Percentiles rank a stretch among this genome's conserved stretches.
phyloP scores from a whole-genome alignment of 1,140 invertebrate species.

The Gryon sp. region DNA sequence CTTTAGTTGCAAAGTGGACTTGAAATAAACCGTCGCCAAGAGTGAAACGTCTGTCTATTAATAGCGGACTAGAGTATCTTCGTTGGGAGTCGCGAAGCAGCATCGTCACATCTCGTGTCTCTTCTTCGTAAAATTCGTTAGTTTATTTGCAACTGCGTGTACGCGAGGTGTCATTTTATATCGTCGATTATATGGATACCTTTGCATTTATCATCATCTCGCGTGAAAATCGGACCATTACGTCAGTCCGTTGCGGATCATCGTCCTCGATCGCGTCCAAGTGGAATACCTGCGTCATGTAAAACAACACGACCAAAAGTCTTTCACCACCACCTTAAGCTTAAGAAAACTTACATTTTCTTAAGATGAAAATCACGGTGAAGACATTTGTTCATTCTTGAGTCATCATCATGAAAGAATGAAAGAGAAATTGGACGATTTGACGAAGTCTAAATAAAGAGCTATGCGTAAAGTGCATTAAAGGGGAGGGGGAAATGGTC shows the following conservation, averaged over 20 bases:
- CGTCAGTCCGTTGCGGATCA: no score
- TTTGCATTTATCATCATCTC: background rate
- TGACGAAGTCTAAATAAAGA: conserved; percentile 72
- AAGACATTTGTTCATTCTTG: no score
- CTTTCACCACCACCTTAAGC: no score
- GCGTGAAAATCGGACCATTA: no score
- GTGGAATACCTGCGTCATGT: no score
- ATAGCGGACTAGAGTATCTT: conserved; percentile 70
- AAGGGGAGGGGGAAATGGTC: conserved; percentile 67
- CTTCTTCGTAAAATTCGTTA: conserved; percentile 68
- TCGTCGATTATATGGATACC: background rate
- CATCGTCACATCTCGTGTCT: no score
- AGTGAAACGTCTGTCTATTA: conserved; percentile 69
- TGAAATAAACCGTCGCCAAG: conserved; percentile 73
- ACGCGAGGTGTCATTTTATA: background rate
- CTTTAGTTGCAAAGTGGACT: conserved; percentile 67
- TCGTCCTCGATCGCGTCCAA: no score
- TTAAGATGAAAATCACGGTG: no score
- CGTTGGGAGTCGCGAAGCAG: conserved; percentile 67
- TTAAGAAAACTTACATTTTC: no score
- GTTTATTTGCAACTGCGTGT: conserved; percentile 60
- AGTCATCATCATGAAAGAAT: background rate
- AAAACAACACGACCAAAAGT: no score
- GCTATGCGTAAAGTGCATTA: conserved; percentile 54
- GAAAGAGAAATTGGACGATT: conserved; percentile 48